phyloP scores from a whole-genome alignment of 2,888 invertebrate genomes.

The Cheilosia vernalis region DNA sequence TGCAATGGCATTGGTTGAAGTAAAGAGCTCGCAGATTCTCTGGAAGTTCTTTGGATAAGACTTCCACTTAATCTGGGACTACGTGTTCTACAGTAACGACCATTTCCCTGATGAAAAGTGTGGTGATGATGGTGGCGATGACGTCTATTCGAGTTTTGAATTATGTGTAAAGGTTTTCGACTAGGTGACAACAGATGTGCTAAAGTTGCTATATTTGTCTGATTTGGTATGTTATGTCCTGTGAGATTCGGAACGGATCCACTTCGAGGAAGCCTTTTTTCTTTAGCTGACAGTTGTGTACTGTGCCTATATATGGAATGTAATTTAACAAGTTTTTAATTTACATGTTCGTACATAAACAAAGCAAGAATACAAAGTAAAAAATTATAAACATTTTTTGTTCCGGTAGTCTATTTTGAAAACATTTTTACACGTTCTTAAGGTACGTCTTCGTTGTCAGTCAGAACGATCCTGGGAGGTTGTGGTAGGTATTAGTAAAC shows the following conservation, averaged over 20 bases:
- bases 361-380: too few species aligned
- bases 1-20: conserved; percentile 88
- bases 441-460: too few species aligned
- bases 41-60: conserved; percentile 80
- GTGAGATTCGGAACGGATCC: conserved; percentile 86
- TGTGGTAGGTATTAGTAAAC: too few species aligned
- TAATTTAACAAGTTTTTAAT: not conserved
- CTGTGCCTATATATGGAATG: conserved; percentile 79
- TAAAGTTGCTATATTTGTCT: conserved; percentile 77
- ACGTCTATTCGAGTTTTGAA: conserved; percentile 78
- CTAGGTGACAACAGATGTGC: conserved; percentile 81
- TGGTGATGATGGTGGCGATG: conserved; percentile 79
- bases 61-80: conserved; percentile 81
- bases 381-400: too few species aligned
- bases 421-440: too few species aligned
- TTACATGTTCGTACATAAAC: too few species aligned
- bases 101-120: conserved; percentile 76
- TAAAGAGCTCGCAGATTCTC: conserved; percentile 82
- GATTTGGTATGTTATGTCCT: conserved; percentile 35
- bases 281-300: conserved; percentile 81
- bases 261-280: conserved; percentile 83
- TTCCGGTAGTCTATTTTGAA: too few species aligned
- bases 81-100: conserved; percentile 79
- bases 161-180: conserved; percentile 79
- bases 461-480: too few species aligned